A percentile compares a stretch with the other conserved stretches of the same genome.
Conservation (phyloP, 2,888 invertebrate genomes). For the Griposia aprilina region DNA sequence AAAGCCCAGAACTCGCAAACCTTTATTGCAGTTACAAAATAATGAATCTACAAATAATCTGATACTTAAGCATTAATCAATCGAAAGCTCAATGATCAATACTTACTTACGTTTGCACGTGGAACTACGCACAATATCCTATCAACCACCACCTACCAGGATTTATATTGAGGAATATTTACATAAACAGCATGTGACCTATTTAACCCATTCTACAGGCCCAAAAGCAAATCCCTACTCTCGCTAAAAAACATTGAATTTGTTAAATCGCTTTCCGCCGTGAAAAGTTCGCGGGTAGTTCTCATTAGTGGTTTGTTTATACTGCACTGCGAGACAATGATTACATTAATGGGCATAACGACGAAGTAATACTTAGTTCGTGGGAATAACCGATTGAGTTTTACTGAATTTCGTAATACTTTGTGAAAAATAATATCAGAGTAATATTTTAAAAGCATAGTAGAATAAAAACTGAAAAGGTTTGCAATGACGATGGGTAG, state of each 20-base stretch:
- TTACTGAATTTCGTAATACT: neutral
- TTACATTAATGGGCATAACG: neutral
- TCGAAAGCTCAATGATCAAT: neutral
- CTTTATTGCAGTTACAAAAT: neutral
- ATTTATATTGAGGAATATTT: conserved; percentile 9
- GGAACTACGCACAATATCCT: neutral
- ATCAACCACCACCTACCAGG: neutral
- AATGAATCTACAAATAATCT: neutral
- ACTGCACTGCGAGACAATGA: conserved; percentile 15
- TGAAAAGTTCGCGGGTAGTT: conserved; percentile 8
- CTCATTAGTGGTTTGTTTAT: conserved; percentile 1
- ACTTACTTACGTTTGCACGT: neutral
- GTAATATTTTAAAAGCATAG: neutral
- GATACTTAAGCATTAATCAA: neutral
- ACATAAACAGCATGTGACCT: conserved; percentile 27
- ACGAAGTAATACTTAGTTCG: neutral
- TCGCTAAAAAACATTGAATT: conserved; percentile 28
- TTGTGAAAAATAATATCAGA: neutral
- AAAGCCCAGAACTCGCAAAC: neutral
- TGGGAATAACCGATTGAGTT: neutral
- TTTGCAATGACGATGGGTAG: neutral
- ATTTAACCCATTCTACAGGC: conserved; percentile 33
- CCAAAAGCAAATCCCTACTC: conserved; percentile 11
- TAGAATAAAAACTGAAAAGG: neutral
- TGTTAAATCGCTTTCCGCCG: conserved; percentile 30